Evolutionary conservation across 2,888 invertebrate genomes (phyloP), one percentile per base, ranked within the genome.

Genomic region (Augiades crinisus): DNA sequence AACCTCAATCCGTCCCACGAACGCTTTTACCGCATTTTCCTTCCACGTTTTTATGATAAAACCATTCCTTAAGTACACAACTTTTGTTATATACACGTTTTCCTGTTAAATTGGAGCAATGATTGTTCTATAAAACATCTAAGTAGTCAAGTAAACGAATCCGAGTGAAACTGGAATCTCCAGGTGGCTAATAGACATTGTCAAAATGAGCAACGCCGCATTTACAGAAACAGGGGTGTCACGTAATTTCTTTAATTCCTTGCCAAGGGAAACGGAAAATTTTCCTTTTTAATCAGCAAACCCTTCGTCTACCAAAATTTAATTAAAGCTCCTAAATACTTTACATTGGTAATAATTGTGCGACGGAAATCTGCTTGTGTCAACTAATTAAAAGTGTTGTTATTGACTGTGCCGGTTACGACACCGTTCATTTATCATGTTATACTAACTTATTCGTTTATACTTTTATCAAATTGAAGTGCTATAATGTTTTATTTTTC

Each of bases 321-420:
- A 84, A 83, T 85, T 81, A 81, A 78, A 70, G 67, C 65, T 61
- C 63, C 71, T 70, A 76, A 80, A 79, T 75, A 78, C 74, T 80
- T 78, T 68, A 81, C 78, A 79, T 81, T 70, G 73, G 73, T 71
- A 78, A 81, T 85, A 77, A 83, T 63, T 59, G 54, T 54, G 33
- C 33, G 47, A 40, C 31, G 22, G 38, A 45, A 30, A 37, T 30
- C 43, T 44, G 30, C 16, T 44, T 21, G 37, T 31, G 33, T 19
- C 33, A 24, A 45, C 31, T 44, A 38, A 45, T 52, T 38, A 45
- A 24, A 43, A 45, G 30, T 16, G 19, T 44, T 50, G 27, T 19
- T 43, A 43, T 43, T 36, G 14, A 30, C 36, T 43, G 34, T 24
- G 12, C 41, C n/a, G n/a, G n/a, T n/a, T n/a, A n/a, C n/a, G n/a